Evolutionary conservation across 1,140 invertebrate species (phyloP).

Genomic region (Hylyphantes graminicola): DNA sequence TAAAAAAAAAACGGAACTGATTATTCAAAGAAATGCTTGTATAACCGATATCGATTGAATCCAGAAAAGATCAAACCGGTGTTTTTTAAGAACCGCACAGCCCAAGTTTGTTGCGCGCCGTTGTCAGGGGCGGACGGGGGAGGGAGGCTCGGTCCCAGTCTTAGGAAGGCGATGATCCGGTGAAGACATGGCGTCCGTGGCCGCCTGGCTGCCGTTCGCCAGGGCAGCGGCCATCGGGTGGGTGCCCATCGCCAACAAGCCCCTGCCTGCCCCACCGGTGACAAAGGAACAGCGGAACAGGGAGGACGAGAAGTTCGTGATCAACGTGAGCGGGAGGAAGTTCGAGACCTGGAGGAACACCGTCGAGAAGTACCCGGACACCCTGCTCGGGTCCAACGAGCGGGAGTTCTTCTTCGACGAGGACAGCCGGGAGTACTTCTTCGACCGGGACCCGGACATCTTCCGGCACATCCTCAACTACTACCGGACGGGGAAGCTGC

Average conservation of each 20-base stretch:
- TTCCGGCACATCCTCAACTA: slow-evolving; percentile 99
- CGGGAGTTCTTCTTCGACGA: slow-evolving; percentile 99
- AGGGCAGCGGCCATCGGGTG: slow-evolving; percentile 97
- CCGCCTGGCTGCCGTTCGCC: slow-evolving; percentile 99
- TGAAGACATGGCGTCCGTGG: slow-evolving; percentile 92
- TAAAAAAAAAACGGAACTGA: too few species aligned
- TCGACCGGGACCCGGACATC: slow-evolving; percentile 99
- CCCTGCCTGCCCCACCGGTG: slow-evolving; percentile 88
- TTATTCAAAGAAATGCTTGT: too few species aligned
- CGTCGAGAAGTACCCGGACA: slow-evolving; percentile 99
- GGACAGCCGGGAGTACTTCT: slow-evolving; percentile 97
- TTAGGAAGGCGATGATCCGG: slow-evolving; percentile 31
- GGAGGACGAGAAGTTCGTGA: slow-evolving; percentile 91
- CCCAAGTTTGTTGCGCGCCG: too few species aligned
- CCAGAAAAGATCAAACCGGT: too few species aligned
- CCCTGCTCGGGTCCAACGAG: slow-evolving; percentile 97
- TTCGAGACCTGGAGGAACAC: slow-evolving; percentile 99
- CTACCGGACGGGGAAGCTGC: slow-evolving; percentile 97
- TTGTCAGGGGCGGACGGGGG: too few species aligned
- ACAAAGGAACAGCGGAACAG: slow-evolving; percentile 80
- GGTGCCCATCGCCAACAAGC: slow-evolving; percentile 81
- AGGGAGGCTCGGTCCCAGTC: background rate
- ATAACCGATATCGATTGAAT: too few species aligned
- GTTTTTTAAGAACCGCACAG: too few species aligned
- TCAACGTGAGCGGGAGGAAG: slow-evolving; percentile 83